phyloP scores from a whole-genome alignment of 1,140 invertebrate genomes.

The Elymnias hypermnestra region DNA sequence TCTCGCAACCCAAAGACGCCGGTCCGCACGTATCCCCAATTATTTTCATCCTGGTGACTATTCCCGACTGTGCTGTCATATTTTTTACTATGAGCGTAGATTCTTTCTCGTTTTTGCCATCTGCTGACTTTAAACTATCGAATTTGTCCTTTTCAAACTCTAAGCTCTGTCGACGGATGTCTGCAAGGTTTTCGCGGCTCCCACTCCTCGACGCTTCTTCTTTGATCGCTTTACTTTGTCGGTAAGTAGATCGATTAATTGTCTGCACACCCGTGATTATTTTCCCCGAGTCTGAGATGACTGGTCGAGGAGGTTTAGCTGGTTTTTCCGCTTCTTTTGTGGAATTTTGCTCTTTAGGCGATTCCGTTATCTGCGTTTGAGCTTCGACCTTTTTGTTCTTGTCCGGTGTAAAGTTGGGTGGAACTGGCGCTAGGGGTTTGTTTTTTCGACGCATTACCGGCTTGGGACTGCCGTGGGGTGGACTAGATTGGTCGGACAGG shows the following conservation, averaged over 20 bases:
- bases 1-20: constrained; percentile 34
- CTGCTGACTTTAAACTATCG: constrained; percentile 31
- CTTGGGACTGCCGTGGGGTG: constrained; percentile 84
- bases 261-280: constrained; percentile 69
- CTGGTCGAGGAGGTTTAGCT: constrained; percentile 78
- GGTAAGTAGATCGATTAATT: constrained; percentile 70
- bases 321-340: constrained; percentile 61
- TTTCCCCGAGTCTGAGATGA: constrained; percentile 63
- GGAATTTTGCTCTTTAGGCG: constrained; percentile 30
- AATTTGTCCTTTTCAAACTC: constrained; percentile 65
- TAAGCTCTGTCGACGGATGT: constrained; percentile 62
- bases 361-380: constrained; percentile 30
- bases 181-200: constrained; percentile 62
- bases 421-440: constrained; percentile 80
- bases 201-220: constrained; percentile 49
- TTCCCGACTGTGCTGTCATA: constrained; percentile 47
- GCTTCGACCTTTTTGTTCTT: constrained; percentile 51
- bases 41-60: constrained; percentile 52
- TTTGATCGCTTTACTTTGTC: constrained; percentile 58
- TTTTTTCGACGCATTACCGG: constrained; percentile 83
- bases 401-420: constrained; percentile 76
- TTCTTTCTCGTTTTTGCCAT: constrained; percentile 33
- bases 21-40: constrained; percentile 37
- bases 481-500: constrained; percentile 79
- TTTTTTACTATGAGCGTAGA: constrained; percentile 49